Percentiles rank a stretch among this genome's conserved stretches.
These are phyloP conservation scores for Notarius quadriscutis DNA, from an alignment of 2,113 vertebrate species.

Conservation along the genomic window DNA sequence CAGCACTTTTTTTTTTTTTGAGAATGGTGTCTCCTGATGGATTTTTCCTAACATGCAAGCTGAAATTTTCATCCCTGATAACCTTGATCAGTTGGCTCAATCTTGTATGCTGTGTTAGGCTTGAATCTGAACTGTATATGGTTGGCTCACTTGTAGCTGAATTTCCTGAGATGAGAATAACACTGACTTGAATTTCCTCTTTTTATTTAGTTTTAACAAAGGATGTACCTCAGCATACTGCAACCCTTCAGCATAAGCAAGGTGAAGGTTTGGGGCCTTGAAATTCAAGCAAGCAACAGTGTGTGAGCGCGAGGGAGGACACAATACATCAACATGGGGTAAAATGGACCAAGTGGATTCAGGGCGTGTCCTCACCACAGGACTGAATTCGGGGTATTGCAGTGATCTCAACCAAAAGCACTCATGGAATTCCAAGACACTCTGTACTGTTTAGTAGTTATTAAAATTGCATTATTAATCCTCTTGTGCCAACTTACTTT, in stretches of 20 bases:
- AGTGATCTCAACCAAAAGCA: slow-evolving; percentile 40
- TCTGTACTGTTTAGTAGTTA: slow-evolving; percentile 16
- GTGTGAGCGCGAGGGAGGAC: slow-evolving; percentile 49
- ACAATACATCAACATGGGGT: slow-evolving; percentile 54
- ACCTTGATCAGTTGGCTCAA: neutral
- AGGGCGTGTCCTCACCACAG: slow-evolving; percentile 23
- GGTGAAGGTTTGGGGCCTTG: slow-evolving; percentile 48
- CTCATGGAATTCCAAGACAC: slow-evolving; percentile 37
- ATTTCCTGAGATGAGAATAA: neutral
- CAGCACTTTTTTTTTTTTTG: neutral
- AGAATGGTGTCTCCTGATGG: neutral
- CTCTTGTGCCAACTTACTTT: slow-evolving; percentile 27
- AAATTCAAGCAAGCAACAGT: slow-evolving; percentile 36
- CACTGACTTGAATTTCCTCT: neutral
- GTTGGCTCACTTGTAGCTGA: neutral
- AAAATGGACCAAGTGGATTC: slow-evolving; percentile 55
- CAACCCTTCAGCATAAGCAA: slow-evolving; percentile 8
- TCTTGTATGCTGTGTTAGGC: neutral
- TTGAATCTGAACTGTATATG: neutral
- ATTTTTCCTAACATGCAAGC: neutral
- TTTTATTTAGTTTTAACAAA: slow-evolving; percentile 44
- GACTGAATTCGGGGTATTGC: slow-evolving; percentile 46
- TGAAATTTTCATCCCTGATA: neutral
- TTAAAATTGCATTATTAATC: slow-evolving; percentile 11
- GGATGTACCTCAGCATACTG: slow-evolving; percentile 11